phyloP scores from a whole-genome alignment of 2,113 vertebrate species.

The Bufo bufo region DNA sequence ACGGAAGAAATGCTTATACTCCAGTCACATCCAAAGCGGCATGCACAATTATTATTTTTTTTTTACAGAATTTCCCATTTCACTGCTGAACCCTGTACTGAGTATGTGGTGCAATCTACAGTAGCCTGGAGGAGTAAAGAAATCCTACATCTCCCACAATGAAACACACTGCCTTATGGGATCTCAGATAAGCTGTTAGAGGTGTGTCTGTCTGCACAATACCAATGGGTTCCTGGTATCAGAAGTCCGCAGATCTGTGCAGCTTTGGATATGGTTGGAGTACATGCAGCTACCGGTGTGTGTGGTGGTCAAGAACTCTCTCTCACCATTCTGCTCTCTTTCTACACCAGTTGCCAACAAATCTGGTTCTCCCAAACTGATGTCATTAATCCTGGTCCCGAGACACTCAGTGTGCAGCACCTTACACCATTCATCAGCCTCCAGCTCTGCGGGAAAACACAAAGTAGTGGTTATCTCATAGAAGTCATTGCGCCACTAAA shows the following conservation, averaged over 20 bases:
- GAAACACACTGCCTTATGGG: not conserved
- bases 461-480: constrained; percentile 43
- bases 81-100: too few species aligned
- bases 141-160: not conserved
- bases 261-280: not conserved
- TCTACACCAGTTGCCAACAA: constrained; percentile 79
- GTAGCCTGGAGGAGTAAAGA: not conserved
- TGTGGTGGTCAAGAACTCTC: constrained; percentile 15
- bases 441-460: constrained; percentile 73
- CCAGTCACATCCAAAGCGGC: too few species aligned
- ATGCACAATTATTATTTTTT: too few species aligned
- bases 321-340: constrained; percentile 82
- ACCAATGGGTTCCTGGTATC: not conserved
- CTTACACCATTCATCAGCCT: constrained; percentile 85
- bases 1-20: too few species aligned
- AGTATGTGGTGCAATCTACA: too few species aligned
- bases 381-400: constrained; percentile 73
- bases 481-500: constrained; percentile 6
- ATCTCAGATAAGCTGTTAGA: too few species aligned
- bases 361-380: constrained; percentile 82
- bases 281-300: not conserved
- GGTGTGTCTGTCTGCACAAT: not conserved
- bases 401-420: constrained; percentile 80
- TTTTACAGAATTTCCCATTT: too few species aligned
- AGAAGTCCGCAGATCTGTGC: not conserved